Evolutionary conservation across 1,140 invertebrate species (phyloP).

Genomic region (Calliphora vicina): DNA sequence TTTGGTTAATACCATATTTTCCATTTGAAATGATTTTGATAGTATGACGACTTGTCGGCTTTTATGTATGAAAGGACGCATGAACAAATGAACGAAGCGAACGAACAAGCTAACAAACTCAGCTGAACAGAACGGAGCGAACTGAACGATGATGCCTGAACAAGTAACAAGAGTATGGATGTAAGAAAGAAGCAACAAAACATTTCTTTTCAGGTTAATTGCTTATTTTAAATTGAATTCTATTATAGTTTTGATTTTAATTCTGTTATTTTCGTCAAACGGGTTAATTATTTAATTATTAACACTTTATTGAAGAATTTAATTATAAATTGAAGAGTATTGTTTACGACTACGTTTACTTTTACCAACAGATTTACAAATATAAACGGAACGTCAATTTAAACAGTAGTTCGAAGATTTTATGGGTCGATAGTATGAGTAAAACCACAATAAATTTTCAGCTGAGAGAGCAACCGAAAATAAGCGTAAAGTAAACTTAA

Average conservation of each 20-base stretch:
- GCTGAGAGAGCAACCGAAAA: too few relatives aligned
- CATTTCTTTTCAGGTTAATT: slow-evolving; percentile 5
- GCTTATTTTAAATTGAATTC: slow-evolving; percentile 15
- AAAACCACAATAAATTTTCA: too few relatives aligned
- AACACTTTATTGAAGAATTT: slow-evolving; percentile 10
- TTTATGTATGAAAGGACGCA: not conserved
- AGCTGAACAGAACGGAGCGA: not conserved
- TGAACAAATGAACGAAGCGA: not conserved
- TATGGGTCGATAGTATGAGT: too few relatives aligned
- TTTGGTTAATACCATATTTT: slow-evolving; percentile 10
- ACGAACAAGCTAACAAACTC: too few relatives aligned
- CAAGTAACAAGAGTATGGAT: too few relatives aligned
- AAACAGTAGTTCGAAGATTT: too few relatives aligned
- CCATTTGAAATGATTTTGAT: slow-evolving; percentile 14
- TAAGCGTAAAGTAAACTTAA: too few relatives aligned
- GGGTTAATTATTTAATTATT: slow-evolving; percentile 10
- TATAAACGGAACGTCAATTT: too few relatives aligned
- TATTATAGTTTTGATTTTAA: slow-evolving; percentile 4
- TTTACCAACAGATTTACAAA: too few relatives aligned
- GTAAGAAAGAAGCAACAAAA: not conserved
- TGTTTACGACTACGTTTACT: too few relatives aligned
- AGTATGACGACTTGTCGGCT: slow-evolving; percentile 6
- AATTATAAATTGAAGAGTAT: not conserved
- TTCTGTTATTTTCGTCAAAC: not conserved
- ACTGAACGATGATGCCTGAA: not conserved